phyloP scores from a whole-genome alignment of 64 coral and sea anemone species.

The Pocillopora verrucosa region DNA sequence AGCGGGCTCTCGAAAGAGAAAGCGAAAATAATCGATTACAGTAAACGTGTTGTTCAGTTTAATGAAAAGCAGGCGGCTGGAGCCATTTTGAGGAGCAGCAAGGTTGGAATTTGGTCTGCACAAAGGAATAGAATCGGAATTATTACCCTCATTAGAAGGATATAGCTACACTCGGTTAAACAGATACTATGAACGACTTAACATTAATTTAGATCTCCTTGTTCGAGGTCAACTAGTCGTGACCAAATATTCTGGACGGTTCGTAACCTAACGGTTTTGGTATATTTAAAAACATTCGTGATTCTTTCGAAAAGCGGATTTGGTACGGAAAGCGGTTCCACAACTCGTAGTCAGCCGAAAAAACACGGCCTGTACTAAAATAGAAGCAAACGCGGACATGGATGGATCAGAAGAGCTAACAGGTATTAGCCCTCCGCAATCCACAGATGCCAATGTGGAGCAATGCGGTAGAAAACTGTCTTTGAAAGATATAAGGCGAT shows the following conservation, averaged over 20 bases:
- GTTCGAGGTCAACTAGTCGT: slow-evolving; percentile 23
- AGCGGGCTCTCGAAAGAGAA: neutral
- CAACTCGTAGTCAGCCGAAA: neutral
- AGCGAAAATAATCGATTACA: neutral
- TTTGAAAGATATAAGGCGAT: slow-evolving; percentile 90
- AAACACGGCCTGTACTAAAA: neutral
- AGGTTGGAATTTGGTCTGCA: neutral
- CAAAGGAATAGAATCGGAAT: neutral
- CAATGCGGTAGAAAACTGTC: slow-evolving; percentile 43
- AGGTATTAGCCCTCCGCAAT: neutral
- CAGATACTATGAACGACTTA: neutral
- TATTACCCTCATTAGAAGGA: neutral
- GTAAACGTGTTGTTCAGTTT: slow-evolving; percentile 4
- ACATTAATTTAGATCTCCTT: neutral
- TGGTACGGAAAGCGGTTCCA: neutral
- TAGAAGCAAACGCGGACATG: neutral
- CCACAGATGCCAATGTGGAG: slow-evolving; percentile 37
- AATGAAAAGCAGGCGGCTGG: neutral
- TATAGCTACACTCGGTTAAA: neutral
- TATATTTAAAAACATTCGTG: neutral
- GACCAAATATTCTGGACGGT: slow-evolving; percentile 23
- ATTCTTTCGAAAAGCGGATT: neutral
- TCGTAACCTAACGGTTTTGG: slow-evolving; percentile 17
- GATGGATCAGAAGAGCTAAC: slow-evolving; percentile 1
- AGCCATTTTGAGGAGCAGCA: neutral